Evolutionary conservation across 1,140 invertebrate genomes (phyloP), one percentile per base, ranked within the genome.

Genomic region (Babylonia areolata): DNA sequence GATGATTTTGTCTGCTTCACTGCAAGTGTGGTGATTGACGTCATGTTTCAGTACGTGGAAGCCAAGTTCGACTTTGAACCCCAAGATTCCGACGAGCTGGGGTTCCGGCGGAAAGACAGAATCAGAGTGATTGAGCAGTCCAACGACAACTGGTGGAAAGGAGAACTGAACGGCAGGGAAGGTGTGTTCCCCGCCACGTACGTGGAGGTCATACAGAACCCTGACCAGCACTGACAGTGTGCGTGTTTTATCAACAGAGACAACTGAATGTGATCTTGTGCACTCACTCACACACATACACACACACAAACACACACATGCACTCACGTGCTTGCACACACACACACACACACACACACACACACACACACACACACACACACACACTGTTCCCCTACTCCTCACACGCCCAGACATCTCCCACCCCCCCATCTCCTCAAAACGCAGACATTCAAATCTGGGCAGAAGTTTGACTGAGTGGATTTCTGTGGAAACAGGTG

Each of bases 81-180:
- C 88, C 98, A 99, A 95, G 98, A 99, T 95, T 96, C 96, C 37
- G 98, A 98, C 84, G 99, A 99, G 95, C 95, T 99, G 90, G 98
- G 98, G 92, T 99, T 99, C 93, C 96, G 97, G 95, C 96, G 98
- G 94, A 64, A 64, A 28, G 99, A 99, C 94, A 97, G 99, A 89
- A 99, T 99, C 92, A 99, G 97, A 86, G 97, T 99, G 77, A 98
- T 97, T 89, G 98, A 99, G 94, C 97, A 97, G 90, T 97, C 97
- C 37, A 98, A 99, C 95, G 97, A 98, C 92, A 97, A 99, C 93
- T 99, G 98, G 98, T 99, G 98, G 98, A 97, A 97, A 94, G 98
- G 98, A 95, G 98, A 99, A 92, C 97, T 97, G 77, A 96, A 97
- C 93, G 96, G 97, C 6, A 86, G 90, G 88, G 96, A 96, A 95